Percentiles rank a stretch among this genome's conserved stretches.
Conservation (phyloP, 2,797 vertebrate genomes). For the Diplodus sargus region DNA sequence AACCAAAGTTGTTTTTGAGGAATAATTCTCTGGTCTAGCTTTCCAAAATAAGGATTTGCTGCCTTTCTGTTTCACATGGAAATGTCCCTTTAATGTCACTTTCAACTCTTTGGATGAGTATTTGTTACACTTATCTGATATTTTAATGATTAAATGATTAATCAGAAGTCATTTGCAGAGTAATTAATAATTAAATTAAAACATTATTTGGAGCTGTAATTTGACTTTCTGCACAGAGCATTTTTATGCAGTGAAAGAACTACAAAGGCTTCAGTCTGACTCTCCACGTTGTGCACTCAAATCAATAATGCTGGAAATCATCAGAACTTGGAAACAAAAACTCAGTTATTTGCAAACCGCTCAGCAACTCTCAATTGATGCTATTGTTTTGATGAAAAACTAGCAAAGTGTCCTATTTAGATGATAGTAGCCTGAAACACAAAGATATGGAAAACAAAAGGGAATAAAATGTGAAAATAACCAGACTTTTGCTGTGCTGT, state of each 20-base stretch:
- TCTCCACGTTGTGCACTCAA: slow-evolving; percentile 12
- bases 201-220: background rate
- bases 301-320: slow-evolving; percentile 34
- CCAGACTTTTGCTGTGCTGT: slow-evolving; percentile 51
- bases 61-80: background rate
- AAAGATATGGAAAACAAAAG: slow-evolving; percentile 48
- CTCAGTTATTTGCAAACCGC: slow-evolving; percentile 6
- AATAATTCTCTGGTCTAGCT: background rate
- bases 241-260: background rate
- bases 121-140: background rate
- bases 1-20: background rate
- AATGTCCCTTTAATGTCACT: background rate
- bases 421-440: slow-evolving; percentile 46
- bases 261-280: background rate
- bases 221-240: background rate
- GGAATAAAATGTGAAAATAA: slow-evolving; percentile 54
- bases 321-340: slow-evolving; percentile 25
- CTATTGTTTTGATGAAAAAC: slow-evolving; percentile 37
- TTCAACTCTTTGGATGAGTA: background rate
- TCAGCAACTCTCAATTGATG: slow-evolving; percentile 20
- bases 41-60: background rate
- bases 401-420: slow-evolving; percentile 38
- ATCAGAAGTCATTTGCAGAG: background rate
- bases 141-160: background rate
- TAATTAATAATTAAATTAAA: background rate